Evolutionary conservation across 2,888 invertebrate genomes (phyloP), one percentile per base, ranked within the genome.

Genomic region (Cataglyphis livida): DNA sequence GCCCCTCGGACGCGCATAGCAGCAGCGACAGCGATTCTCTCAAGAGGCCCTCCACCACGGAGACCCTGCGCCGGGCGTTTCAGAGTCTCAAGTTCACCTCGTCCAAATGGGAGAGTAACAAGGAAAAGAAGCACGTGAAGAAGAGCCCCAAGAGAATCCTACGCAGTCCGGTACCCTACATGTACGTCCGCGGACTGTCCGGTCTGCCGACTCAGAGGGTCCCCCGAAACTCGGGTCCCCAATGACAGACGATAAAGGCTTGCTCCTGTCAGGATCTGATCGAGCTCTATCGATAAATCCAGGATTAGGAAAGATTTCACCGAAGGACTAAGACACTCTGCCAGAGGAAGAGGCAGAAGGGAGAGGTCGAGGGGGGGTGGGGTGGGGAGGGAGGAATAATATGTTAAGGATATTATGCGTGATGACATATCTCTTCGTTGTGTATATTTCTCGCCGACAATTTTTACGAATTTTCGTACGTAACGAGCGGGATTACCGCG

Each of bases 151-250:
- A 97, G 93, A 96, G 97, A 90, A 98, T 98, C 85, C 95, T 98
- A 10, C 95, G 98, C 57, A 96, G 97, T 73, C 98, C 98, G 0
- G 97, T 97, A 15, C 96, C 97, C 0, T 98, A 98, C 94, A 97
- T 97, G 10, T 98, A 98, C 94, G 97, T 97, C 1, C 96, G 96
- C 87, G 98, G 98, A 65, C 95, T 97, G 87, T 98, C 98, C 10
- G 98, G 98, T 12, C 95, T 98, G 78, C 98, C 98, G 9, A 98
- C 98, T 0, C 97, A 97, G 93, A 95, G 98, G 92, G 97, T 98
- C 32, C 97, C 98, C 0, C 96, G 96, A 85, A 96, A 94, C 82
- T 87, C 92, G 64, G 90, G 92, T 28, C 92, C 92, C 54, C 91
- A 91, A 57, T 92, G 93, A 61, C 90, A 91, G 59, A 74, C 87